A percentile compares a stretch with the other conserved stretches of the same genome.
These are phyloP conservation scores for Sitta europaea DNA, from an alignment of 2,113 vertebrate species.

Conservation along the genomic window DNA sequence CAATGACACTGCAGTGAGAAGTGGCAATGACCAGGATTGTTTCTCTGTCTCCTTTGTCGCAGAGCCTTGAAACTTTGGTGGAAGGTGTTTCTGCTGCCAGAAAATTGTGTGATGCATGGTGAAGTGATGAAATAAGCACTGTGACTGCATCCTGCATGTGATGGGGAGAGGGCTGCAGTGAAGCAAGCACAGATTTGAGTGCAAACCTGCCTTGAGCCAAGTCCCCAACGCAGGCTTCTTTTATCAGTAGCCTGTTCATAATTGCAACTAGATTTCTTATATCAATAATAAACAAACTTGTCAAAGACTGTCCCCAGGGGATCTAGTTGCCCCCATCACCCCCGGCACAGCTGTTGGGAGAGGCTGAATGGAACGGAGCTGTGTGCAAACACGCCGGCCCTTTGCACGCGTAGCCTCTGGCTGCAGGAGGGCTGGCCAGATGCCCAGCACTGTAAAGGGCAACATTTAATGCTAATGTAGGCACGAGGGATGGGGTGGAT, in stretches of 20 bases:
- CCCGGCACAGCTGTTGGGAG: conserved; percentile 17
- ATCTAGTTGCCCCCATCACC: neutral
- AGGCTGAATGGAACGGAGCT: neutral
- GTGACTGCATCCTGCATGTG: accelerated
- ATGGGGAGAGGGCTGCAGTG: neutral
- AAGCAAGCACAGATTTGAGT: neutral
- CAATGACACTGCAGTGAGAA: neutral
- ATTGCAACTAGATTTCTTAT: conserved; percentile 1
- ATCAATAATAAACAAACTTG: neutral
- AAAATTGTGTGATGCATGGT: neutral
- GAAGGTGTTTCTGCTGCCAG: neutral
- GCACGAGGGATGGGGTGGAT: neutral
- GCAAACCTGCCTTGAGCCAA: neutral
- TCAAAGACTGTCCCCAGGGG: neutral
- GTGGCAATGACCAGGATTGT: neutral
- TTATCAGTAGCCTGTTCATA: neutral
- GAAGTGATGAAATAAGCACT: neutral
- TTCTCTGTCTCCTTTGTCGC: neutral
- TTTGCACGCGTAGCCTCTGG: neutral
- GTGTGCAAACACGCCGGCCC: neutral
- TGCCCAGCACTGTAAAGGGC: conserved; percentile 6
- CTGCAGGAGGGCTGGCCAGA: conserved; percentile 4
- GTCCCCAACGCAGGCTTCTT: neutral
- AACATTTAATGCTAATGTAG: neutral
- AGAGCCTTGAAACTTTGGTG: neutral